A percentile compares a stretch with the other conserved stretches of the same genome.
Conservation (phyloP, 1,140 invertebrate species). For the Dendroctonus ponderosae region DNA sequence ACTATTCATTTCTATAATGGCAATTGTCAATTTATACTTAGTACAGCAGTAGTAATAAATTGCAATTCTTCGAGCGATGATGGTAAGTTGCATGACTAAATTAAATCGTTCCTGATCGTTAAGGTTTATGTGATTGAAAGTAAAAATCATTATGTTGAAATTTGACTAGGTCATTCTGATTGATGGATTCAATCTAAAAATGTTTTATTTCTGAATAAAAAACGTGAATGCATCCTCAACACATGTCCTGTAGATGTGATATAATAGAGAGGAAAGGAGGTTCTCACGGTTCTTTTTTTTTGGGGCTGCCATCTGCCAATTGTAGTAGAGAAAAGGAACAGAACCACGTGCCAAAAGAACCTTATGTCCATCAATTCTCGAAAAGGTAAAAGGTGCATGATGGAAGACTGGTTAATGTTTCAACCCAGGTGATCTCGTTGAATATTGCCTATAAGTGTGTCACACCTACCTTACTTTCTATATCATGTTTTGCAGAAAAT, state of each 20-base stretch:
- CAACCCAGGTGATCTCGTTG: slow-evolving; percentile 20
- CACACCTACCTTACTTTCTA: slow-evolving; percentile 33
- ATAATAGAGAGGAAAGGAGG: slow-evolving; percentile 32
- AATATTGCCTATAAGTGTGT: slow-evolving; percentile 27
- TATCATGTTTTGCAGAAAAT: slow-evolving; percentile 28
- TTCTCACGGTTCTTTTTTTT: slow-evolving; percentile 31
- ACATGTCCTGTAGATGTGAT: slow-evolving; percentile 23
- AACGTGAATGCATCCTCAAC: slow-evolving; percentile 19
- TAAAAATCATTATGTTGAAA: slow-evolving; percentile 21
- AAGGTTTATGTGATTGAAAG: slow-evolving; percentile 10
- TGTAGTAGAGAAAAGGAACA: slow-evolving; percentile 29
- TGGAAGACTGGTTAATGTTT: slow-evolving; percentile 24
- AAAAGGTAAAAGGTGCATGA: slow-evolving; percentile 24
- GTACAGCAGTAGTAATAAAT: too few relatives aligned
- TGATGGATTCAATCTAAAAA: slow-evolving; percentile 22
- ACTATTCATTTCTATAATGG: too few relatives aligned
- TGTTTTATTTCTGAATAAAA: slow-evolving; percentile 27
- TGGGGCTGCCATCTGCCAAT: slow-evolving; percentile 29
- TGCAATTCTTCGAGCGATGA: too few relatives aligned
- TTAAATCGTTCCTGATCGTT: slow-evolving; percentile 10
- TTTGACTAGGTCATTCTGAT: slow-evolving; percentile 23
- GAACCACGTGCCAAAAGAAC: slow-evolving; percentile 34
- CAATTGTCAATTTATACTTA: too few relatives aligned
- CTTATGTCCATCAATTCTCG: slow-evolving; percentile 24
- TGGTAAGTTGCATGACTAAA: slow-evolving; percentile 21